Conservation (phyloP, 2,797 vertebrate species). For the Carapus acus region DNA sequence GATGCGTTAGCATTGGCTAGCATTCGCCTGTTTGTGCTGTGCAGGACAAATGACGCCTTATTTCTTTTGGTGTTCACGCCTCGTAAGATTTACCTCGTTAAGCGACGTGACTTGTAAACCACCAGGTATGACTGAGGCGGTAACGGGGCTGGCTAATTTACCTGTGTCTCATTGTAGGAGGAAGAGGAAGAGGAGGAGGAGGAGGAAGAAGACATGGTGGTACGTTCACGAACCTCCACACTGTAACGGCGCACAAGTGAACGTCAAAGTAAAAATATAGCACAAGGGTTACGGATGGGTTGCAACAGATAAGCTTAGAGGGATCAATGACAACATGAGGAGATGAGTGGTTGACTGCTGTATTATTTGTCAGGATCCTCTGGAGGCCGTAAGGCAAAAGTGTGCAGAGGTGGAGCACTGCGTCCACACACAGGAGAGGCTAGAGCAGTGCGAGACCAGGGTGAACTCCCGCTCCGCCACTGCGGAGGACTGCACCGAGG, state of each 20-base stretch:
- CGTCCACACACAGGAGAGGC: conserved; percentile 72
- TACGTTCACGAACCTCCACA: too few species aligned
- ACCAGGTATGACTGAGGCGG: too few species aligned
- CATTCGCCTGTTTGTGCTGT: not conserved
- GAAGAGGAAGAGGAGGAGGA: conserved; percentile 70
- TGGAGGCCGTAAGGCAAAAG: conserved; percentile 79
- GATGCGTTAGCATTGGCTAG: conserved; percentile 24
- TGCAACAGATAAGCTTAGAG: too few species aligned
- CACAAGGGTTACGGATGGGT: too few species aligned
- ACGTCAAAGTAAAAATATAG: too few species aligned
- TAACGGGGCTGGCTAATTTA: conserved; percentile 6
- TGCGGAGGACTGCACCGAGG: conserved; percentile 88
- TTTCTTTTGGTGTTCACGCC: too few species aligned
- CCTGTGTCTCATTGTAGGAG: conserved; percentile 42
- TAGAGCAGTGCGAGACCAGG: conserved; percentile 81
- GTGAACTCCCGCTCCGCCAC: conserved; percentile 83
- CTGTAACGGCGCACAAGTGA: too few species aligned
- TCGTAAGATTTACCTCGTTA: too few species aligned
- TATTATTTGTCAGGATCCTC: conserved; percentile 77
- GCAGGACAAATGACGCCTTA: too few species aligned
- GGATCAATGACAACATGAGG: too few species aligned
- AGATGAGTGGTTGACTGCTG: too few species aligned
- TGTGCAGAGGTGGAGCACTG: conserved; percentile 84
- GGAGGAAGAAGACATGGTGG: conserved; percentile 74
- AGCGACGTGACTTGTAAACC: too few species aligned